Base-by-base conservation (phyloP, 2,888 invertebrate genomes). In the Pardosa pseudoannulata region DNA sequence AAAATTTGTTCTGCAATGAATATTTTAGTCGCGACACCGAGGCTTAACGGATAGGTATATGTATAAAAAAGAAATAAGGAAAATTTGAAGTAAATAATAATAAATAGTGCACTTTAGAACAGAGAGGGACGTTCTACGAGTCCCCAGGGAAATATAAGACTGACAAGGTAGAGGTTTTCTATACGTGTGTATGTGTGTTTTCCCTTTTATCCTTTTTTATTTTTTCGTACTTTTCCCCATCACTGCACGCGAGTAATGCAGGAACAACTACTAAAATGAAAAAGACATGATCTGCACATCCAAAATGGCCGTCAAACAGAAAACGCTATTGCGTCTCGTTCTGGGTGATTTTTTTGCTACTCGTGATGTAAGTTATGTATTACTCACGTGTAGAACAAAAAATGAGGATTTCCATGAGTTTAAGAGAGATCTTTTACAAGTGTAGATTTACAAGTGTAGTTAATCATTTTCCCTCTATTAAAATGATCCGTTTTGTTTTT, bases 71-170 rank as follows among this genome's bases (percentile, higher is more conserved):
- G 56, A 16, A 56, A 56, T 56, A 56, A 56, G 23, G 23, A 23
- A 56, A 56, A 56, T 56, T 56, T 56, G 56, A 23, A 56, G 56
- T 56, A 56, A 56, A 56, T 56, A 56, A 56, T 56, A 56, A 56
- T 56, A 56, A 56, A 56, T 56, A 56, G 56, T 16, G 56, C 56
- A 56, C 56, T 56, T 56, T 56, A 56, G 23, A 56, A 56, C 23
- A 23, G 56, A 11, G 23, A 23, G 23, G 56, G 23, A 56, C 56
- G 56, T 7, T 5, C 7, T 56, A 56, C 56, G 23, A 23, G 19
- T 56, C 56, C 23, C 56, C 1, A 56, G 23, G 56, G 56, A 56
- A 56, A 56, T 56, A 56, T 56, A 56, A 56, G 56, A 56, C 56
- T 23, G 19, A 56, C 56, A 23, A 23, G 56, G 23, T 23, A 56